Conservation (phyloP, 2,888 invertebrate genomes). For the Disparrhopalites patrizii region DNA sequence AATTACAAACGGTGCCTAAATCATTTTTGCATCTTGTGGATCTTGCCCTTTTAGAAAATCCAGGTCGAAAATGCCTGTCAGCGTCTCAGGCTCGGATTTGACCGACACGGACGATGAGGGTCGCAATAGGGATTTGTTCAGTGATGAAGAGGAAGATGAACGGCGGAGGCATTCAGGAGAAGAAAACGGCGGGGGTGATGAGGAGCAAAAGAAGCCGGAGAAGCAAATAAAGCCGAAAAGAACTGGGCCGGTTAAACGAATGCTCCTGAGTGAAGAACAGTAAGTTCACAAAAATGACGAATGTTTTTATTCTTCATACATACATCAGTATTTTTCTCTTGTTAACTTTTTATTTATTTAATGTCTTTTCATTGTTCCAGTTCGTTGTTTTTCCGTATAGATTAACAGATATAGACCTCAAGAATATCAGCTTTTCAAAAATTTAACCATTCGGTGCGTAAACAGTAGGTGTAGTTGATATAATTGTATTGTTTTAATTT, state of each 20-base stretch:
- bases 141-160: slow-evolving; percentile 7
- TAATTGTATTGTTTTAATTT: slow-evolving; percentile 33
- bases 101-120: too few species aligned
- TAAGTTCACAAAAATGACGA: too few species aligned
- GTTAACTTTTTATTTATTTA: slow-evolving; percentile 1
- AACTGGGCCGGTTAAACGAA: slow-evolving; percentile 35
- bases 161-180: slow-evolving; percentile 1
- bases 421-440: too few species aligned
- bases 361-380: neutral
- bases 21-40: too few species aligned
- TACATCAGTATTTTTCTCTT: neutral
- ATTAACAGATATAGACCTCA: too few species aligned
- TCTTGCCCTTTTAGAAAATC: too few species aligned
- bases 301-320: too few species aligned
- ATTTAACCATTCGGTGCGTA: neutral
- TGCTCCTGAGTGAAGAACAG: slow-evolving; percentile 42
- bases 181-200: slow-evolving; percentile 10
- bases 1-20: too few species aligned
- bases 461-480: neutral
- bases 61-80: too few species aligned
- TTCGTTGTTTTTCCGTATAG: neutral
- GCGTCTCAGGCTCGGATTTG: too few species aligned
- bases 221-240: slow-evolving; percentile 31
- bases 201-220: slow-evolving; percentile 20
- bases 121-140: neutral